Evolutionary conservation across 2,113 vertebrate species (phyloP).

Genomic region (Xenus cinereus): DNA sequence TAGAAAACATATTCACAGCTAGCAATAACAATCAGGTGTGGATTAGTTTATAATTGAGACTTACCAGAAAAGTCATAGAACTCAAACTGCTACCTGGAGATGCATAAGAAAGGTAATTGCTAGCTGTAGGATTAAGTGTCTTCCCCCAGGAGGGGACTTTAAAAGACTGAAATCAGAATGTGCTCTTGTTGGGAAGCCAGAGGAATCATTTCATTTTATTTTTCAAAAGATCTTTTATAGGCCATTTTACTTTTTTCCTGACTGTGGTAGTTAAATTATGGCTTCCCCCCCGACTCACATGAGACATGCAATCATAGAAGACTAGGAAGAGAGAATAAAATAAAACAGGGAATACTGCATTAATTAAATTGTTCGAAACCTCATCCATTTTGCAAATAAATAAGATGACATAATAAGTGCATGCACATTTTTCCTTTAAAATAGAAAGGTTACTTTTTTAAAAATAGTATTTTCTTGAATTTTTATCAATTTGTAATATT

Average conservation of each 20-base stretch:
- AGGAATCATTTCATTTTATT: constrained; percentile 24
- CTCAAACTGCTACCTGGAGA: constrained; percentile 50
- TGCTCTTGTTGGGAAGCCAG: neutral
- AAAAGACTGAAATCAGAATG: constrained; percentile 33
- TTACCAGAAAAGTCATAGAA: constrained; percentile 49
- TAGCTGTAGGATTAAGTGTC: constrained; percentile 49
- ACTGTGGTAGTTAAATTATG: constrained; percentile 1
- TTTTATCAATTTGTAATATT: neutral
- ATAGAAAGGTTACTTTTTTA: neutral
- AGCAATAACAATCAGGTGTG: constrained; percentile 40
- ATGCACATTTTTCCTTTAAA: neutral
- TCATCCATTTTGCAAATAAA: neutral
- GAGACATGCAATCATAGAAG: neutral
- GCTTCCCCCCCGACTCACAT: neutral
- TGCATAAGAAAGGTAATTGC: constrained; percentile 51
- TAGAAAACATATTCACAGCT: constrained; percentile 14
- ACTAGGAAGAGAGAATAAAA: neutral
- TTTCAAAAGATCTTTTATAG: constrained; percentile 24
- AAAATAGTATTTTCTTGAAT: neutral
- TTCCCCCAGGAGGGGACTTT: constrained; percentile 15
- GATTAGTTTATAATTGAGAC: constrained; percentile 56
- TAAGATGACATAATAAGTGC: neutral
- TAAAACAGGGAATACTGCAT: neutral
- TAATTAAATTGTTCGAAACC: constrained; percentile 5
- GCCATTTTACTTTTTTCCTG: neutral